Evolutionary conservation across 2,113 vertebrate genomes (phyloP), one percentile per base, ranked within the genome.

Genomic region (Semicossyphus pulcher): DNA sequence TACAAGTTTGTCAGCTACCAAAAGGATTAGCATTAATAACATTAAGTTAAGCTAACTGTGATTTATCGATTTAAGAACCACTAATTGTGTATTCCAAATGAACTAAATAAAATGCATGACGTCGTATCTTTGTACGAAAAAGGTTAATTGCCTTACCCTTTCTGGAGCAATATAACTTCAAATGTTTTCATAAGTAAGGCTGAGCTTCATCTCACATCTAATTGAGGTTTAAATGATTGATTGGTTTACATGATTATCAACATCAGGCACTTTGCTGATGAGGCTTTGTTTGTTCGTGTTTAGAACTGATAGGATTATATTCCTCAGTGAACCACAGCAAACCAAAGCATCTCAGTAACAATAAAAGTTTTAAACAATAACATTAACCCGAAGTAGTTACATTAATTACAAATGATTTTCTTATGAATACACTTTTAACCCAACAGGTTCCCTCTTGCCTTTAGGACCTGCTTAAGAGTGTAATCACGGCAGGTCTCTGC

Each of bases 301-400:
- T 25, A 32, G 25, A 62, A 77, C 44, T 53, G 81, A 65, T 36
- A 44, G 52, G 71, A 76, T 81, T 80, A 76, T 26, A 63, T 65
- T 75, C 44, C 64, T 64, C 29, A 78, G n/a, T 64, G 34, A 79
- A 61, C n/a, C 56, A 44, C 16, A 18, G 72, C 2, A 10, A 54
- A 66, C 37, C 56, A 62, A 53, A 61, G 25, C 18, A 37, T 75
- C 15, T 65, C 34, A 57, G 11, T 49, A 49, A 67, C 51, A 56
- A 23, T 23, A 6, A 57, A n/a, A n/a, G n/a, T n/a, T n/a, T n/a
- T n/a, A n/a, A n/a, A n/a, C n/a, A n/a, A n/a, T n/a, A n/a, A n/a
- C n/a, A n/a, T n/a, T n/a, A n/a, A n/a, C n/a, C n/a, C n/a, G n/a
- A n/a, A n/a, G n/a, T n/a, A n/a, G n/a, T n/a, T n/a, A n/a, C n/a